A percentile compares a stretch with the other conserved stretches of the same genome.
phyloP scores from a whole-genome alignment of 2,113 vertebrate species.

The Halichoeres trimaculatus region DNA sequence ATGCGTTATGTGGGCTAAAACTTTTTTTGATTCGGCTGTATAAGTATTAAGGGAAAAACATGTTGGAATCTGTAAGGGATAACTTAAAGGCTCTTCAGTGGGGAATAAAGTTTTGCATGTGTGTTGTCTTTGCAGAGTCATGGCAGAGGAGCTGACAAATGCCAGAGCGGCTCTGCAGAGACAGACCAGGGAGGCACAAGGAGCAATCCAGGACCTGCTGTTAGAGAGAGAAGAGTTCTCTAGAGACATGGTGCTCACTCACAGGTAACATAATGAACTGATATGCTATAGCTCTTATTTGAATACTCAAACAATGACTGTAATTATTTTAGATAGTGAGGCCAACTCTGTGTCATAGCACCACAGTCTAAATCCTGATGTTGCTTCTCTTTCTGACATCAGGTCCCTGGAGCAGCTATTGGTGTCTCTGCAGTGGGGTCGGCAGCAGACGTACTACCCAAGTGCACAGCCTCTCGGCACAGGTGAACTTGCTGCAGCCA shows the following conservation, averaged over 20 bases:
- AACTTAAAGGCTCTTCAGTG: background rate
- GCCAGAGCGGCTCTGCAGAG: constrained; percentile 89
- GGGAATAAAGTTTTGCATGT: constrained; percentile 1
- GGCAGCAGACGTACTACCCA: constrained; percentile 92
- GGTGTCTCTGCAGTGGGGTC: constrained; percentile 95
- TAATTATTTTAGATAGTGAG: no score
- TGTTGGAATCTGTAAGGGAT: background rate
- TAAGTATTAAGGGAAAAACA: no score
- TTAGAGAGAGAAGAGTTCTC: constrained; percentile 92
- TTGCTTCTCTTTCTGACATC: constrained; percentile 39
- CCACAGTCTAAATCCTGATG: background rate
- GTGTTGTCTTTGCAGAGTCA: constrained; percentile 85
- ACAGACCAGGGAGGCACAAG: constrained; percentile 92
- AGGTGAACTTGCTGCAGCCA: constrained; percentile 89
- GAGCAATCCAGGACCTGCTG: constrained; percentile 93
- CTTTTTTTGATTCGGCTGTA: no score
- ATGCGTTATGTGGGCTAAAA: background rate
- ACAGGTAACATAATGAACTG: constrained; percentile 84
- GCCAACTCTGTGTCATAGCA: background rate
- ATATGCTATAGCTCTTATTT: no score
- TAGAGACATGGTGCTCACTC: constrained; percentile 89
- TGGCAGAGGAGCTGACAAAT: constrained; percentile 96
- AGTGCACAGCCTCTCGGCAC: constrained; percentile 89
- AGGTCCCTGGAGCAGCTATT: constrained; percentile 94
- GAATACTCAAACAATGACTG: no score